Percentiles rank a stretch among this genome's conserved stretches.
Evolutionary conservation across 2,888 invertebrate species (phyloP).

Genomic region (Ennomos quercinarius): DNA sequence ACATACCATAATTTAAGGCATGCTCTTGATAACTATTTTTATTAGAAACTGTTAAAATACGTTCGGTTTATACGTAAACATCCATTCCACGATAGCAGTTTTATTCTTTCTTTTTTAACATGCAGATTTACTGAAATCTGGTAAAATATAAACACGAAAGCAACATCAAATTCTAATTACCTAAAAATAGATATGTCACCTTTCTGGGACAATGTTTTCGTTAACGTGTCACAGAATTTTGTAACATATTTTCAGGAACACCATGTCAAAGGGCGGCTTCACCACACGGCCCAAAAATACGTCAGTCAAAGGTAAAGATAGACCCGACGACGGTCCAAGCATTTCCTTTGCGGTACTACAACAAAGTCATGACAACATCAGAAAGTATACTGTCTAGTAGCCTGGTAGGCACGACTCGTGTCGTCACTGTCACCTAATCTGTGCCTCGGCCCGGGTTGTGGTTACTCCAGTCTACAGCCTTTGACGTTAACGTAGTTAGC

Average conservation of each 20-base stretch:
- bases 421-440: slow-evolving; percentile 13
- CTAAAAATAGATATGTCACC: neutral
- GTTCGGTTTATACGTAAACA: no score
- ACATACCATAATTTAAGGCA: no score
- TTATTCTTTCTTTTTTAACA: no score
- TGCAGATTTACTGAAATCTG: no score
- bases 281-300: slow-evolving; percentile 13
- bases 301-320: slow-evolving; percentile 18
- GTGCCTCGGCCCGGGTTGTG: slow-evolving; percentile 19
- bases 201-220: neutral
- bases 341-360: slow-evolving; percentile 18
- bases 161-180: neutral
- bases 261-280: slow-evolving; percentile 12
- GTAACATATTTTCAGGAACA: slow-evolving; percentile 7
- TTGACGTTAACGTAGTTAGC: slow-evolving; percentile 24
- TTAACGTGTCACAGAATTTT: neutral
- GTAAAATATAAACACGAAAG: no score
- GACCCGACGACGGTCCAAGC: slow-evolving; percentile 11
- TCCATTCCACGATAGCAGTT: no score
- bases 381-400: neutral
- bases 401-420: no score
- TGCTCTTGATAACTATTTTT: no score
- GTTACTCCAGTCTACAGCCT: slow-evolving; percentile 22
- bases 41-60: no score
- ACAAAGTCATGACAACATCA: slow-evolving; percentile 6